Percentiles rank a stretch among this genome's conserved stretches.
These are phyloP conservation scores for Drosophila imparisetae DNA, from an alignment of 2,888 invertebrate species.

Conservation along the genomic window DNA sequence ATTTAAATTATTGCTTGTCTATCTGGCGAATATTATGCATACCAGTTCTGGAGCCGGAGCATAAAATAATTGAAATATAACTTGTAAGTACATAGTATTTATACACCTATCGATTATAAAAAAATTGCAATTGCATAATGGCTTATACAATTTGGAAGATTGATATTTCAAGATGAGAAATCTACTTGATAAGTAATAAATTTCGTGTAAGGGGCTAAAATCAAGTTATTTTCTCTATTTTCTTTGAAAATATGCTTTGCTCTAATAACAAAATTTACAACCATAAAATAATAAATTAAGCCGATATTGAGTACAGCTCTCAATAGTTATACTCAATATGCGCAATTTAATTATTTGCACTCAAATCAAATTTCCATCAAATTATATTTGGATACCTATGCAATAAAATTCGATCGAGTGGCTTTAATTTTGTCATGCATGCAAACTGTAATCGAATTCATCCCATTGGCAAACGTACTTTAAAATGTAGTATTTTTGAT, in stretches of 20 bases:
- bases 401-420: slow-evolving; percentile 3
- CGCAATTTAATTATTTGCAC: background rate
- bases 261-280: background rate
- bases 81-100: background rate
- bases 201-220: background rate
- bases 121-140: background rate
- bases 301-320: background rate
- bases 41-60: background rate
- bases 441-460: slow-evolving; percentile 1
- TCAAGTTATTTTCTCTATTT: background rate
- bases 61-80: background rate
- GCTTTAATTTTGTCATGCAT: slow-evolving; percentile 5
- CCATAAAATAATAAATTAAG: background rate
- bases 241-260: background rate
- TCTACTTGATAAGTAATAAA: background rate
- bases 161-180: background rate
- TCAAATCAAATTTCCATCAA: background rate
- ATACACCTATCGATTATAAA: too few species aligned
- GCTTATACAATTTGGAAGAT: background rate
- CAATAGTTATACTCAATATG: background rate
- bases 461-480: background rate
- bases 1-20: background rate
- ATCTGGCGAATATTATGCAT: background rate
- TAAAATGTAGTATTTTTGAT: slow-evolving; percentile 36
- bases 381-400: slow-evolving; percentile 4